Base-by-base conservation (phyloP, 1,140 invertebrate species). In the Spodoptera litura region DNA sequence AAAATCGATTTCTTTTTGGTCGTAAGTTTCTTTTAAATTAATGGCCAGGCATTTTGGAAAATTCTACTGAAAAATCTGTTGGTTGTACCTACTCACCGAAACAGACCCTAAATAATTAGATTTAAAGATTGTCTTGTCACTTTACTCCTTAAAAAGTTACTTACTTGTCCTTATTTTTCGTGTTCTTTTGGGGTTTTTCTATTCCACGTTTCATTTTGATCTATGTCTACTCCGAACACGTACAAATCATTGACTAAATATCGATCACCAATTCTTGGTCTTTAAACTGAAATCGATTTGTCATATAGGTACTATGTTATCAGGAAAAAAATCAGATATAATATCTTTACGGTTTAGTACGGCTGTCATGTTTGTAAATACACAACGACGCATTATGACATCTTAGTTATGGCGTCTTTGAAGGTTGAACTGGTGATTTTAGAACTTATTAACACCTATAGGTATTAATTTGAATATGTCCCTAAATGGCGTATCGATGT, bases 321-420 rank as follows among this genome's bases (percentile, higher is more conserved):
- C 64, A 53, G 64, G 25, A 53, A 31, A 3, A 44, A 44, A 15
- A 68, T 11, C 61, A 20, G 61, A 64, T 64, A 64, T 25, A 64
- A 38, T 44, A 44, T 6, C 20, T 20, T 10, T 49, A 49, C 8
- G 38, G 38, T 44, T 20, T 20, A 1, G 35, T 10, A 20, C 9
- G 35, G n/a, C 11, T 11, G 61, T 64, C 61, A 64, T 64, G 35
- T 64, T 64, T 64, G 61, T 64, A 64, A 64, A 64, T 20, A 64
- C 38, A 62, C 13, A 59, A 64, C 35, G 15, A 49, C n/a, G 13
- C 35, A 20, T 64, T 64, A 31, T 44, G 35, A 15, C 49, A 44
- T 64, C 38, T 9, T 10, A 5, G 13, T 55, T 55, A 55, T 13
- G 53, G 44, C 15, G 35, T 15, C 35, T 38, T 4, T 62, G 61